Conservation (phyloP, 2,113 vertebrate species). For the Donacobius atricapilla region DNA sequence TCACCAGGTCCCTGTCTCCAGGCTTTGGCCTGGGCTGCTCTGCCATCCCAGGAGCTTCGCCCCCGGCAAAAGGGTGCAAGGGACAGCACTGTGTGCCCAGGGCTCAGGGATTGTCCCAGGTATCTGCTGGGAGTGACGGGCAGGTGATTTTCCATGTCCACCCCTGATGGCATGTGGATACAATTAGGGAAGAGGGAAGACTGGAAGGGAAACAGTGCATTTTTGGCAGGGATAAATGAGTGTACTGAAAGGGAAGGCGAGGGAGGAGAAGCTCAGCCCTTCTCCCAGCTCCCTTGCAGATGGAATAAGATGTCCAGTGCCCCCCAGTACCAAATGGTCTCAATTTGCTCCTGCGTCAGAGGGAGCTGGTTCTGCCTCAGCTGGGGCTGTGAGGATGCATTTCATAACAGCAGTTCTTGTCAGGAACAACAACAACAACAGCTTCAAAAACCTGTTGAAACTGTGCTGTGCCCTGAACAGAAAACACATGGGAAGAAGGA, state of each 20-base stretch:
- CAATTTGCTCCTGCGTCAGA: slow-evolving; percentile 43
- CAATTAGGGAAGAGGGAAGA: background rate
- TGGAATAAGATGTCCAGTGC: slow-evolving; percentile 16
- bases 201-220: background rate
- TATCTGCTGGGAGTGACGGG: background rate
- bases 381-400: background rate
- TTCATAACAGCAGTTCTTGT: slow-evolving; percentile 44
- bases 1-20: accelerated
- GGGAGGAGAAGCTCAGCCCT: background rate
- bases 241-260: background rate
- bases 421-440: background rate
- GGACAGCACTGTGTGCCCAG: background rate
- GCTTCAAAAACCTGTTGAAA: slow-evolving; percentile 43
- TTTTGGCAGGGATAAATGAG: background rate
- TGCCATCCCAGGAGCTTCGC: background rate
- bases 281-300: background rate
- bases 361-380: background rate
- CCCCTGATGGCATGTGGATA: background rate
- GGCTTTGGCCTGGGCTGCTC: background rate
- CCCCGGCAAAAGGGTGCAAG: background rate
- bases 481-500: slow-evolving; percentile 33
- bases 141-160: background rate
- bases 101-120: background rate
- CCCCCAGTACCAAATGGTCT: slow-evolving; percentile 21
- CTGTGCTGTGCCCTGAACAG: background rate